Conservation (phyloP, 2,113 vertebrate species). For the Saguinus imperator region DNA sequence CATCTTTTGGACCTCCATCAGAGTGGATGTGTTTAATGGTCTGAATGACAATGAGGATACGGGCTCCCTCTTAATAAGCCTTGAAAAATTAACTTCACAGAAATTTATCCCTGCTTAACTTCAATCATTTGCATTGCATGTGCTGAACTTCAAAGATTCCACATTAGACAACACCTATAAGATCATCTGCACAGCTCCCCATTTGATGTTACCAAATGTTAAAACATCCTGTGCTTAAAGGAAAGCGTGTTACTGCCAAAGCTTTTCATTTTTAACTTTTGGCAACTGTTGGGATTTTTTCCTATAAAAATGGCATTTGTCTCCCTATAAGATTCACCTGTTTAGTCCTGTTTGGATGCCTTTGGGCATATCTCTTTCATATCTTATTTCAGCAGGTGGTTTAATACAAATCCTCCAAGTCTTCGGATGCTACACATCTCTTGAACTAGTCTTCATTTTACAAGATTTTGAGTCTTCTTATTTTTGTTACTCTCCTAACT, state of each 20-base stretch:
- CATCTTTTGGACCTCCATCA: constrained; percentile 47
- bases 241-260: neutral
- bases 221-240: constrained; percentile 12
- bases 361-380: neutral
- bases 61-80: constrained; percentile 43
- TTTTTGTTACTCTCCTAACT: neutral
- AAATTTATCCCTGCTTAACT: neutral
- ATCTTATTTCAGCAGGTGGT: neutral
- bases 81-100: constrained; percentile 58
- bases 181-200: neutral
- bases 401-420: neutral
- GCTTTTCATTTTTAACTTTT: constrained; percentile 39
- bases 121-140: neutral
- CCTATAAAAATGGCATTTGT: neutral
- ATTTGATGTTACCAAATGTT: constrained; percentile 5
- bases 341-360: neutral
- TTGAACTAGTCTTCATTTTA: neutral
- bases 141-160: constrained; percentile 38
- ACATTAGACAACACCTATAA: neutral
- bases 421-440: neutral
- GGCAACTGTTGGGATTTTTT: neutral
- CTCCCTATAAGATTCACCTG: neutral
- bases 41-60: constrained; percentile 47
- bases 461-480: neutral
- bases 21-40: constrained; percentile 24